Evolutionary conservation across 2,113 vertebrate genomes (phyloP), one percentile per base, ranked within the genome.

Genomic region (Paradoxurus hermaphroditus): DNA sequence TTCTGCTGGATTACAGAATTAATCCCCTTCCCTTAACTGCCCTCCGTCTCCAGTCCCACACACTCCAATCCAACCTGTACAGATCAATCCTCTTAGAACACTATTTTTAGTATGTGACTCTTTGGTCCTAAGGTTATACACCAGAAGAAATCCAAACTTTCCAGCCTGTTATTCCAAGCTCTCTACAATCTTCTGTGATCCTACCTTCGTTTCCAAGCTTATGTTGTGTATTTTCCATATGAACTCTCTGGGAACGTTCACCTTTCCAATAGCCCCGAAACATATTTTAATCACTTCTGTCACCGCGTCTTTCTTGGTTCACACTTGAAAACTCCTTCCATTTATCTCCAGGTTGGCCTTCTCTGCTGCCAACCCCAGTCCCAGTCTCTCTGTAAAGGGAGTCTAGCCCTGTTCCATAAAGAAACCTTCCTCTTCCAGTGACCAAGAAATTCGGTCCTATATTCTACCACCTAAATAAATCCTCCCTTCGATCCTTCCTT

Each of bases 101-200:
- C 36, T 96, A 91, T 83, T 93, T 97, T 94, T 93, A 94, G 59
- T 65, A 44, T 85, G 53, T 67, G n/a, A 75, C 44, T 78, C 36
- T 53, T 86, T 89, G 79, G 31, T 56, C 95, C 83, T 62, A 85
- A 78, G 79, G 70, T 6, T 51, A 79, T 81, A 59, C 49, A 63
- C 46, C 94, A 81, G 36, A 68, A 84, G 62, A 94, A 92, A 94
- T 84, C 46, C 34, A 79, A 97, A 83, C n/a, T 51, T 93, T 51
- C n/a, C 82, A 83, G 41, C 62, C 89, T 84, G 23, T 93, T 92
- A 79, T 51, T 77, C 63, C 83, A 92, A 93, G 79, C 90, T 10
- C 53, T 94, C 85, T 96, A 36, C 72, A 86, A 34, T 83, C 70
- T 46, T 16, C 59, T 34, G 3, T 62, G 63, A 91, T 62, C 44